Conservation (phyloP, 1,140 invertebrate genomes). For the Drosophila malerkotliana region DNA sequence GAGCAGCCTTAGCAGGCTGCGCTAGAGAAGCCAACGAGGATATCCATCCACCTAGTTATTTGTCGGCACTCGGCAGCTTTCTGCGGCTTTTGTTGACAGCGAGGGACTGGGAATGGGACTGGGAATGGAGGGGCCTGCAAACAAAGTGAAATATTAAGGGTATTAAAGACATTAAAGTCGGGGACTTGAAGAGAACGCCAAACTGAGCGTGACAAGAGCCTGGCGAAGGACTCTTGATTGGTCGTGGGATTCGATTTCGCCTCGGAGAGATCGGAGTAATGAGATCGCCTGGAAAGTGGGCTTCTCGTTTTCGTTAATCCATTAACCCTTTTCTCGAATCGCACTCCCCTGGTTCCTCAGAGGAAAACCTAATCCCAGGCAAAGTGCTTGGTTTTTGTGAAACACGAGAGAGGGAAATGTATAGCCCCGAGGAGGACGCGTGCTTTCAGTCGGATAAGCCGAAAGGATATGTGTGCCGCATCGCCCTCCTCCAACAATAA, state of each 20-base stretch:
- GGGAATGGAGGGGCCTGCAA: neutral
- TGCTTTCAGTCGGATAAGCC: slow-evolving; percentile 59
- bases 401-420: slow-evolving; percentile 53
- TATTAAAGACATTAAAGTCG: slow-evolving; percentile 76
- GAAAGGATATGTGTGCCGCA: slow-evolving; percentile 55
- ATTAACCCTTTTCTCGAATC: slow-evolving; percentile 34
- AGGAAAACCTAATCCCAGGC: slow-evolving; percentile 61
- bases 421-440: slow-evolving; percentile 54
- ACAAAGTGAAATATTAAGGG: slow-evolving; percentile 80
- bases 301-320: slow-evolving; percentile 53
- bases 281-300: slow-evolving; percentile 8
- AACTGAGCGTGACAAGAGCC: slow-evolving; percentile 47
- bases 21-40: slow-evolving; percentile 69
- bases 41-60: slow-evolving; percentile 75
- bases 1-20: slow-evolving; percentile 36
- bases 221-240: slow-evolving; percentile 3
- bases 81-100: slow-evolving; percentile 60
- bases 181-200: slow-evolving; percentile 61
- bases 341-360: slow-evolving; percentile 10
- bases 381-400: slow-evolving; percentile 70
- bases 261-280: neutral
- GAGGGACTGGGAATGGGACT: neutral
- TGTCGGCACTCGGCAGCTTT: slow-evolving; percentile 62
- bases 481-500: slow-evolving; percentile 25
- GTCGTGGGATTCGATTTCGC: slow-evolving; percentile 17